Evolutionary conservation across 2,888 invertebrate species (phyloP).

Genomic region (Clivina fossor): DNA sequence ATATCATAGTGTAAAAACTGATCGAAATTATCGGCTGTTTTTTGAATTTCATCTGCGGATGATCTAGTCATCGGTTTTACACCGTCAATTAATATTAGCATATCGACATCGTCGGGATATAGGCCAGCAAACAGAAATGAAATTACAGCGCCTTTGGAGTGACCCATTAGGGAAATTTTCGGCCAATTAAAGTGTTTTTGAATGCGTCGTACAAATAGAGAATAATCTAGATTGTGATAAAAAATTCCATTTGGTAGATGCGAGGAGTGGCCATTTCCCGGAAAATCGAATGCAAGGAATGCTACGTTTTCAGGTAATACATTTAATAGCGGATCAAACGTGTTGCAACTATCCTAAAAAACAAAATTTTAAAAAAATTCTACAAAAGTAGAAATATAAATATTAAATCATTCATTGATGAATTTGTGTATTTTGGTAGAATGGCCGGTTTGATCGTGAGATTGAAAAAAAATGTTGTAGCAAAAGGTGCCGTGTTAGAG

Average conservation of each 20-base stretch:
- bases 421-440: too few species aligned
- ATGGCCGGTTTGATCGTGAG: too few species aligned
- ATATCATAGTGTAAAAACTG: conserved; percentile 54
- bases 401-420: too few species aligned
- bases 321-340: conserved; percentile 68
- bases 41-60: conserved; percentile 53
- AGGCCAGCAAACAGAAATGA: conserved; percentile 61
- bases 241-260: conserved; percentile 61
- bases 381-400: too few species aligned
- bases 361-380: too few species aligned
- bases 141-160: conserved; percentile 66
- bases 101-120: conserved; percentile 61
- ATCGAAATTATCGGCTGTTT: conserved; percentile 52
- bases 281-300: conserved; percentile 63
- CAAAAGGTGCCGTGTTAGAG: too few species aligned
- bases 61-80: conserved; percentile 49
- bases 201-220: conserved; percentile 55
- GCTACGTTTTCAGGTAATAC: conserved; percentile 54
- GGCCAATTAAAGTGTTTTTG: conserved; percentile 67
- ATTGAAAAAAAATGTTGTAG: too few species aligned
- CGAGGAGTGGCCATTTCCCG: conserved; percentile 68
- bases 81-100: conserved; percentile 58
- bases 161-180: conserved; percentile 64
- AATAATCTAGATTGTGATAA: conserved; percentile 47
- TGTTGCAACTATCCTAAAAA: conserved; percentile 65